Evolutionary conservation across 2,113 vertebrate species (phyloP), one percentile per base, ranked within the genome.

Genomic region (Anarhynchus alexandrinus): DNA sequence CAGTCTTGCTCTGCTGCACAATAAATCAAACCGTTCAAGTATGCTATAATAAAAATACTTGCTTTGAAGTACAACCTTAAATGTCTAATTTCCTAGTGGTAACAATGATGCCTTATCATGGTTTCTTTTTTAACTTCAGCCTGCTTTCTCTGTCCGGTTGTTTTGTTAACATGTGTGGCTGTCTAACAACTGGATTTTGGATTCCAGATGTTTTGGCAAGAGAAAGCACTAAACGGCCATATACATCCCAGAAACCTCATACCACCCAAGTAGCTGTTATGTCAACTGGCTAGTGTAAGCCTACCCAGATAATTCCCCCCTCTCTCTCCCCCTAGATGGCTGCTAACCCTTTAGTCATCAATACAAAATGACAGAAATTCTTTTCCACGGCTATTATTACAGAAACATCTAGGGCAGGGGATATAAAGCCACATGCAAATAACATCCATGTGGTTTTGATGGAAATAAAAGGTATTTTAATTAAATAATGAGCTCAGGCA

Each of bases 161-260:
- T 97, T 98, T 97, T 97, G 93, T 93, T 98, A 98, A 97, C 90
- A 96, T 96, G 71, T 97, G 95, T 85, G 94, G 88, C 76, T 98
- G 93, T 93, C 96, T 97, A 97, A 97, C 12, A 90, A 97, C 87
- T 96, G 93, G 88, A 98, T 98, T 97, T 98, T 97, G 96, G 57
- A 95, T 96, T 97, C 96, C 98, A 98, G 98, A 98, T 98, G 98
- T 98, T 98, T 98, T 98, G 97, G 97, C 80, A 89, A 98, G 51
- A 96, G 80, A 97, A 97, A 96, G 88, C 78, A 93, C 51, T 94
- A 91, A 97, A 91, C 1, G 5, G 73, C 55, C 25, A 91, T 95
- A 96, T 79, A 96, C 74, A 94, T 95, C 93, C 82, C 96, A 92
- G 94, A 93, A 97, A 97, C 87, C 86, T 70, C 92, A 74, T 98